phyloP scores from a whole-genome alignment of 23 tunicate species.

The Phallusia fumigata region DNA sequence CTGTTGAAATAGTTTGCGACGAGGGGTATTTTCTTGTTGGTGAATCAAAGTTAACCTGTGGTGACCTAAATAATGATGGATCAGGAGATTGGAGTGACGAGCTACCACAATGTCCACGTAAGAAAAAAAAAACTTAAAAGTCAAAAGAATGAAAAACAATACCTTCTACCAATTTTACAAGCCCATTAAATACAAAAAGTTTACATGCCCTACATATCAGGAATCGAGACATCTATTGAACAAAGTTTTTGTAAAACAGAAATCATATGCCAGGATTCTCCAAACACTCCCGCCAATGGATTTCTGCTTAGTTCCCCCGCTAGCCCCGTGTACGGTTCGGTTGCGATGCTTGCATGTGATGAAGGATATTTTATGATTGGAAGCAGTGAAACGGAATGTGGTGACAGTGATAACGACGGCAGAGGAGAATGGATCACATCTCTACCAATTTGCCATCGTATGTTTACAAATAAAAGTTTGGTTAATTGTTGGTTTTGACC shows the following conservation, averaged over 20 bases:
- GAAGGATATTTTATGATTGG: slow-evolving; percentile 55
- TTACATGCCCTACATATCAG: too few relatives aligned
- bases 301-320: not conserved
- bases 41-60: slow-evolving; percentile 15
- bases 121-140: not conserved
- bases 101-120: slow-evolving; percentile 31
- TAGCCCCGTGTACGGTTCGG: slow-evolving; percentile 24
- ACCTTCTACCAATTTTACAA: too few relatives aligned
- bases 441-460: slow-evolving; percentile 33
- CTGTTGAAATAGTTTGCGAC: slow-evolving; percentile 4
- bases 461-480: not conserved
- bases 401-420: slow-evolving; percentile 38
- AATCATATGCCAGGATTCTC: not conserved
- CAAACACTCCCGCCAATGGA: not conserved
- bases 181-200: too few relatives aligned
- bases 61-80: slow-evolving; percentile 40
- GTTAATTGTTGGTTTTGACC: too few relatives aligned
- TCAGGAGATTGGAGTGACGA: slow-evolving; percentile 40
- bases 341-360: slow-evolving; percentile 9
- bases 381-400: slow-evolving; percentile 18
- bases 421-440: slow-evolving; percentile 38
- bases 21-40: slow-evolving; percentile 52
- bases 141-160: too few relatives aligned
- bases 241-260: not conserved
- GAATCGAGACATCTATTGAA: too few relatives aligned